These are phyloP conservation scores for Dreissena polymorpha DNA, from an alignment of 1,140 invertebrate genomes.

Conservation along the genomic window DNA sequence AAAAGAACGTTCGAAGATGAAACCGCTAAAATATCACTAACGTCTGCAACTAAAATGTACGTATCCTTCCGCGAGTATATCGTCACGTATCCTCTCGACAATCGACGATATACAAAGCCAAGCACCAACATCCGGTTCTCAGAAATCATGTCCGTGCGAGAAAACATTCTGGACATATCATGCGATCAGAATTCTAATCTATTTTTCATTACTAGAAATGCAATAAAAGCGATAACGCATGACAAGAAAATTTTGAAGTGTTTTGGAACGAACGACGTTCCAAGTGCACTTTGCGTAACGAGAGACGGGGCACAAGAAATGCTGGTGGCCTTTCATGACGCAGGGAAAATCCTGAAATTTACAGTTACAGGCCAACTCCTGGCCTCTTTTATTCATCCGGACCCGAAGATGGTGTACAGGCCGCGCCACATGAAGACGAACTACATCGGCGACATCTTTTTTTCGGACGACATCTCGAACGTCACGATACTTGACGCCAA, in stretches of 20 bases:
- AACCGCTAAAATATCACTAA: constrained; percentile 37
- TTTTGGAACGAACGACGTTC: constrained; percentile 10
- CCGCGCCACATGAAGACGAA: constrained; percentile 32
- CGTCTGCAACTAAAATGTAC: constrained; percentile 41
- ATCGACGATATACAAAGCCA: constrained; percentile 16
- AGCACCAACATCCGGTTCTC: constrained; percentile 23
- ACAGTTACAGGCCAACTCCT: constrained; percentile 8
- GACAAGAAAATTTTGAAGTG: constrained; percentile 28
- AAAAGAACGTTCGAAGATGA: constrained; percentile 36
- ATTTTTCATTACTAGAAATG: constrained; percentile 10
- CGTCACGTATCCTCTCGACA: constrained; percentile 29
- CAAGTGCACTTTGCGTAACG: constrained; percentile 37
- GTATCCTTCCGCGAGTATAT: constrained; percentile 50
- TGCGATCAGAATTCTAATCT: constrained; percentile 11
- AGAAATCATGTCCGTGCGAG: constrained; percentile 15
- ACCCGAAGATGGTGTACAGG: constrained; percentile 33
- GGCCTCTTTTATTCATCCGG: constrained; percentile 28
- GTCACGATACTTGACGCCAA: constrained; percentile 41
- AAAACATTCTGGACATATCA: constrained; percentile 44
- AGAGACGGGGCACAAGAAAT: neutral
- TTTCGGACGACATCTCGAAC: constrained; percentile 50
- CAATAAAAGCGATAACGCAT: constrained; percentile 9
- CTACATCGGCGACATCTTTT: constrained; percentile 27
- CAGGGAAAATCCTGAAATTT: constrained; percentile 35
- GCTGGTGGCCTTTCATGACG: constrained; percentile 42